Conservation (phyloP, 2,797 vertebrate species). For the Australoheros facetus region DNA sequence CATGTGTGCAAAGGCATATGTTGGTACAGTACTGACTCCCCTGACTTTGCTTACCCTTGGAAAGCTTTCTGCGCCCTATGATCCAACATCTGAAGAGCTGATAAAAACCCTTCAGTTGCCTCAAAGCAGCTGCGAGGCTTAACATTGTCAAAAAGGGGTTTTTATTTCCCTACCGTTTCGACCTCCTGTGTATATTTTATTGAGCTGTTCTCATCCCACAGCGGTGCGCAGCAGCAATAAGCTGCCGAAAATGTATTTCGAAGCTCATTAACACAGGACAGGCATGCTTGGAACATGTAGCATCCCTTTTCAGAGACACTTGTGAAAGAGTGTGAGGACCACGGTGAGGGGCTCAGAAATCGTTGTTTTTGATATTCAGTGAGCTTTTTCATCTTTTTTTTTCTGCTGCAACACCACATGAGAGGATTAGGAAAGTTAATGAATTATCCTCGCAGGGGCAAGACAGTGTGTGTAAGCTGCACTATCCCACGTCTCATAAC, state of each 20-base stretch:
- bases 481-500: conserved; percentile 81
- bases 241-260: conserved; percentile 85
- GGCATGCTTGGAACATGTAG: conserved; percentile 75
- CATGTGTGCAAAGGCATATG: conserved; percentile 55
- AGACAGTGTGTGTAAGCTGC: conserved; percentile 76
- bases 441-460: conserved; percentile 80
- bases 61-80: conserved; percentile 82
- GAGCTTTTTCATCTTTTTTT: conserved; percentile 79
- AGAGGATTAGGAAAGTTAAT: conserved; percentile 82
- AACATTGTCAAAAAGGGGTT: conserved; percentile 88
- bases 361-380: conserved; percentile 80
- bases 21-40: conserved; percentile 81
- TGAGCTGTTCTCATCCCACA: conserved; percentile 85
- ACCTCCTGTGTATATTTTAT: conserved; percentile 90
- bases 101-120: conserved; percentile 84
- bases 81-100: conserved; percentile 87
- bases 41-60: conserved; percentile 88
- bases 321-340: conserved; percentile 60
- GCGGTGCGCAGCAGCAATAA: conserved; percentile 73
- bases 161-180: conserved; percentile 83
- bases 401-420: conserved; percentile 75
- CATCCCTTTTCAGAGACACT: conserved; percentile 71
- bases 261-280: conserved; percentile 82
- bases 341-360: conserved; percentile 64
- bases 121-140: conserved; percentile 86